Conservation (phyloP, 2,888 invertebrate species). For the Bruchidius siliquastri region DNA sequence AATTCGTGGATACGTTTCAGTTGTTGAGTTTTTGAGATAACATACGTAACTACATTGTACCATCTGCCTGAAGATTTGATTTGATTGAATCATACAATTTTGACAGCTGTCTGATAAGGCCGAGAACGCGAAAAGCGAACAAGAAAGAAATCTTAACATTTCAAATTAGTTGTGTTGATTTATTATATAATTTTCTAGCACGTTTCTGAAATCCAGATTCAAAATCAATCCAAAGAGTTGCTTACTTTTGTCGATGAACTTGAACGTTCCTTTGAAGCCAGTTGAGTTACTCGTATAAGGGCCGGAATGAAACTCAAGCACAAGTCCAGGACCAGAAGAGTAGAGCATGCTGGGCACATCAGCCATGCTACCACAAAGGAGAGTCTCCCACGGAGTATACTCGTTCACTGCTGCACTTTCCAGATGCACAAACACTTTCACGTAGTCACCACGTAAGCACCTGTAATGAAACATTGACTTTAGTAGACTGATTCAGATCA, state of each 20-base stretch:
- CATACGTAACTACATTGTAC: too few relatives aligned
- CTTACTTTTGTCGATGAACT: slow-evolving; percentile 75
- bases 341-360: slow-evolving; percentile 69
- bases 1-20: too few relatives aligned
- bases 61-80: too few relatives aligned
- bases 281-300: slow-evolving; percentile 54
- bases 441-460: slow-evolving; percentile 68
- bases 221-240: slow-evolving; percentile 3
- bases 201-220: too few relatives aligned
- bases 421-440: slow-evolving; percentile 73
- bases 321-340: slow-evolving; percentile 68
- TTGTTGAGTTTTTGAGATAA: too few relatives aligned
- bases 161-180: too few relatives aligned
- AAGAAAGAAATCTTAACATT: too few relatives aligned
- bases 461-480: slow-evolving; percentile 52
- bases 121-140: too few relatives aligned
- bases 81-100: too few relatives aligned
- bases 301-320: slow-evolving; percentile 69
- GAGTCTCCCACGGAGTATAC: slow-evolving; percentile 68
- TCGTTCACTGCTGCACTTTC: slow-evolving; percentile 69
- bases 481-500: too few relatives aligned
- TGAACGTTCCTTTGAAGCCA: slow-evolving; percentile 72
- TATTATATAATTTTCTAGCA: too few relatives aligned
- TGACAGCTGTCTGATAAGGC: too few relatives aligned
- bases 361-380: slow-evolving; percentile 65